Conservation (phyloP, 2,113 vertebrate species). For the Camelus dromedarius region DNA sequence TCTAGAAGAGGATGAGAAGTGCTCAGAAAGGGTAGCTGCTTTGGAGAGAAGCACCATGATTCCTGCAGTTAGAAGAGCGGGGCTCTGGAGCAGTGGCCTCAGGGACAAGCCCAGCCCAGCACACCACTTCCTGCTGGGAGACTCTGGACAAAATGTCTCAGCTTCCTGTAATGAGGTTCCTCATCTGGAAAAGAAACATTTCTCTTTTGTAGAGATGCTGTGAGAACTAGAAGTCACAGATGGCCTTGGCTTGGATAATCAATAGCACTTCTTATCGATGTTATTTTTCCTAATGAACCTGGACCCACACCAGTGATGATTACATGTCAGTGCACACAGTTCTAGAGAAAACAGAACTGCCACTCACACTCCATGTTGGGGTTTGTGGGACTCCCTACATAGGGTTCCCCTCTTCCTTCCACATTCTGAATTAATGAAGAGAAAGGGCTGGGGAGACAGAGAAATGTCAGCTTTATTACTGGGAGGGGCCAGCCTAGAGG, state of each 20-base stretch:
- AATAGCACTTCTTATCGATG: fast-evolving
- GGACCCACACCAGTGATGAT: neutral
- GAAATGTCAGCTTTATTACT: neutral
- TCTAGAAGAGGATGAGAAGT: neutral
- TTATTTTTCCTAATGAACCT: neutral
- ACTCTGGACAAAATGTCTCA: neutral
- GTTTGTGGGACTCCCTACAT: neutral
- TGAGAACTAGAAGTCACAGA: neutral
- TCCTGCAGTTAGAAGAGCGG: neutral
- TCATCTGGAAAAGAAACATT: neutral
- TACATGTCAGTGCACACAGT: neutral
- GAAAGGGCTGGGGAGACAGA: neutral
- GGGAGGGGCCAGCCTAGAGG: neutral
- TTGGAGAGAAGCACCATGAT: neutral
- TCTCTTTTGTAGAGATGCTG: neutral
- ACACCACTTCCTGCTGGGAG: neutral
- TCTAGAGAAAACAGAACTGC: neutral
- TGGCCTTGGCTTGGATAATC: fast-evolving
- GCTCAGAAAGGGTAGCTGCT: neutral
- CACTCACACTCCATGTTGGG: neutral
- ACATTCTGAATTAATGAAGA: neutral
- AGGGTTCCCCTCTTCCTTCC: neutral
- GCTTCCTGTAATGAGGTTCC: neutral
- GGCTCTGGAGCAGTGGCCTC: neutral
- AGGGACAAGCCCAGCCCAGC: neutral